These are phyloP conservation scores for Synergus umbraculus DNA, from an alignment of 2,888 invertebrate genomes.

Conservation along the genomic window DNA sequence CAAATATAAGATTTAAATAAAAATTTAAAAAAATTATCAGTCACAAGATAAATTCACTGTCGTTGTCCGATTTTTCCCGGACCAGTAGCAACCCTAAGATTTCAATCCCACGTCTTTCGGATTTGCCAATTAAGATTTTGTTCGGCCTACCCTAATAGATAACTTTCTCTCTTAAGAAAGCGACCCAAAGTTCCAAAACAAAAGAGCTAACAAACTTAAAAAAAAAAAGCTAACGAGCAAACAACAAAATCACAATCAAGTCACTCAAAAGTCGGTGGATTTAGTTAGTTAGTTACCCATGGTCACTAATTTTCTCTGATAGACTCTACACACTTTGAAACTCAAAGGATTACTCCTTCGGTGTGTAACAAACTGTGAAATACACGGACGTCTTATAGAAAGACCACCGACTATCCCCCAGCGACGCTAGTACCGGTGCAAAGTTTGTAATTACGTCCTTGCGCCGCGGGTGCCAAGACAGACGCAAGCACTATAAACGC, in stretches of 20 bases:
- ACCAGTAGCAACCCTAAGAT: no score
- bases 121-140: no score
- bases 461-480: slow-evolving; percentile 12
- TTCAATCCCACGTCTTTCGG: no score
- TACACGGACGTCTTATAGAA: slow-evolving; percentile 14
- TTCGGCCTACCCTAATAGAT: no score
- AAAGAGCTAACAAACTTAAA: not conserved
- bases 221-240: not conserved
- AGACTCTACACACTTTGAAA: slow-evolving; percentile 2
- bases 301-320: not conserved
- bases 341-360: slow-evolving; percentile 20
- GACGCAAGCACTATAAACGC: slow-evolving; percentile 8
- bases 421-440: slow-evolving; percentile 1
- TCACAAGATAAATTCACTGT: no score
- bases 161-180: no score
- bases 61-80: no score
- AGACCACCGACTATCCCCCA: slow-evolving; percentile 32
- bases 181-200: no score
- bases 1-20: no score
- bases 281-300: not conserved
- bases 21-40: no score
- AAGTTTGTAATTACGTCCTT: slow-evolving; percentile 37
- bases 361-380: slow-evolving; percentile 9
- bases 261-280: slow-evolving; percentile 2
- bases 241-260: slow-evolving; percentile 20